A percentile compares a stretch with the other conserved stretches of the same genome.
phyloP scores from a whole-genome alignment of 2,797 vertebrate genomes.

The Poecilia velifera region DNA sequence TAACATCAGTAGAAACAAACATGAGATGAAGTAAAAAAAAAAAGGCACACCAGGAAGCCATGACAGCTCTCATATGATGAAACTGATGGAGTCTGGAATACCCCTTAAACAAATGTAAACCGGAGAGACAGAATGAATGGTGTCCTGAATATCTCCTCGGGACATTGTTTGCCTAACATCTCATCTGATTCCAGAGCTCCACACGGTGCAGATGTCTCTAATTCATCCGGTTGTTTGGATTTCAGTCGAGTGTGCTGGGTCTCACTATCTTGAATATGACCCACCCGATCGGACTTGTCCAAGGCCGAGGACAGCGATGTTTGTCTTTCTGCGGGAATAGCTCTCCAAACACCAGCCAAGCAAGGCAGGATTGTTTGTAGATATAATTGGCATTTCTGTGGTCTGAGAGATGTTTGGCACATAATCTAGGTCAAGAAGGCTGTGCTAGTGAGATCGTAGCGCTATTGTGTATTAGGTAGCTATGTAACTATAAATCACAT shows the following conservation, averaged over 20 bases:
- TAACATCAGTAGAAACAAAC: slow-evolving; percentile 65
- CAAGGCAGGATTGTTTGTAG: slow-evolving; percentile 65
- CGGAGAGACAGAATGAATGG: slow-evolving; percentile 45
- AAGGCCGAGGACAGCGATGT: slow-evolving; percentile 60
- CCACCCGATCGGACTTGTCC: slow-evolving; percentile 32
- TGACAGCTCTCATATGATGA: slow-evolving; percentile 53
- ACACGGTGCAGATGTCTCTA: slow-evolving; percentile 45
- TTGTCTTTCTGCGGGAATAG: slow-evolving; percentile 72
- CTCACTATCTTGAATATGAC: slow-evolving; percentile 25
- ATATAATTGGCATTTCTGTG: slow-evolving; percentile 67
- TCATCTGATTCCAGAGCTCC: slow-evolving; percentile 49
- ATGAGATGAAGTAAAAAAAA: slow-evolving; percentile 53
- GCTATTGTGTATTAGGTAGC: slow-evolving; percentile 29
- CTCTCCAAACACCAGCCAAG: slow-evolving; percentile 68
- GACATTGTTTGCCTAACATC: slow-evolving; percentile 56
- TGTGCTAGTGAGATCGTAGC: slow-evolving; percentile 52
- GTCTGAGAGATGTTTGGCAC: slow-evolving; percentile 66
- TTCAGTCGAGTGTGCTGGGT: slow-evolving; percentile 26
- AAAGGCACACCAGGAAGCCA: slow-evolving; percentile 41
- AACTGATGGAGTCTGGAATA: slow-evolving; percentile 27
- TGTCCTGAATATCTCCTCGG: slow-evolving; percentile 34
- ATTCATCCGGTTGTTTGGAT: slow-evolving; percentile 64
- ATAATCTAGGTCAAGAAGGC: slow-evolving; percentile 68
- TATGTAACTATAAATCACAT: slow-evolving; percentile 1
- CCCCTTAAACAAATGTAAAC: slow-evolving; percentile 45